Evolutionary conservation across 1,140 invertebrate species (phyloP), one percentile per base, ranked within the genome.

Genomic region (Drosophila ironensis): DNA sequence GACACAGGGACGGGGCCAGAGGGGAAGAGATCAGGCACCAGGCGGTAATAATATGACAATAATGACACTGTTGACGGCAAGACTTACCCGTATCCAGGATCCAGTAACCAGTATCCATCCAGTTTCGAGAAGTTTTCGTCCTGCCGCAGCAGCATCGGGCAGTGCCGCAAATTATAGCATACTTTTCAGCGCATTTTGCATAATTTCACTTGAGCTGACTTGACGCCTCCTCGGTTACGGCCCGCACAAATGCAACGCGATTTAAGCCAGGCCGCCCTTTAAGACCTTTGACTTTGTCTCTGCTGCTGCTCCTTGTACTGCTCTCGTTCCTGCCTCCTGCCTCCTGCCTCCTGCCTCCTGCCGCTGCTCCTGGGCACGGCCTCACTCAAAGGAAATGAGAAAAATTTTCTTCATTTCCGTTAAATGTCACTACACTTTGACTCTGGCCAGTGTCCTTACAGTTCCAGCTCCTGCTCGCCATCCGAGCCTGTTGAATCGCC

Each of bases 351-450:
- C 20, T 22, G n/a, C 24, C 8, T 22, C n/a, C 17, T 41, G 50
- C 28, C 22, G 27, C 16, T 33, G 61, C 45, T 41, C 17, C 40
- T 60, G 50, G 52, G 35, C 40, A 41, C 60, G 27, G 47, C 14
- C 61, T 45, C 57, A 59, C 51, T 63, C 48, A 72, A 80, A 70
- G 78, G 78, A 84, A 84, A 84, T 84, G 78, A 84, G 80, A 78
- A 82, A 86, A 80, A 80, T 67, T 73, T 86, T 86, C 64, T 71
- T 84, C 54, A 84, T 84, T 84, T 84, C 78, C 78, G 59, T 66
- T 59, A 56, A 74, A 67, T 86, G 78, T 74, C 77, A 72, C 72
- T 46, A 77, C 72, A 68, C 66, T 69, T 69, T 68, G 64, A 68
- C 64, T 53, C 40, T 45, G 47, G 22, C 38, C 56, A 54, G 35